Evolutionary conservation across 2,888 invertebrate species (phyloP).

Genomic region (Eilema griseolum): DNA sequence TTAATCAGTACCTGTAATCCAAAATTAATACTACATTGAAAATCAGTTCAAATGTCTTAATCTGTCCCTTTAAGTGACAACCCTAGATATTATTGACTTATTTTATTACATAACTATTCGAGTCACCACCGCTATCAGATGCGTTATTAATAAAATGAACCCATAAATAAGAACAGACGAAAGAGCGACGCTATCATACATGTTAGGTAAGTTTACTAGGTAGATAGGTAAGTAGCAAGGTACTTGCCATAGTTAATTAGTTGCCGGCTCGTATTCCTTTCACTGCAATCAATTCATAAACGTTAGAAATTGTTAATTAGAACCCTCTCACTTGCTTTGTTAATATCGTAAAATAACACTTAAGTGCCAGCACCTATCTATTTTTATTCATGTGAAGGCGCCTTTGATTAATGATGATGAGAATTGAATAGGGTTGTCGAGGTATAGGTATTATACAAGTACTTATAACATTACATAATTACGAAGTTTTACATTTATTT

Average conservation of each 20-base stretch:
- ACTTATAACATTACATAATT: too few species aligned
- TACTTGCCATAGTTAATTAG: constrained; percentile 5
- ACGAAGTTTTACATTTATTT: too few species aligned
- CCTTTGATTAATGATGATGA: neutral
- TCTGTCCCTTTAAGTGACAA: neutral
- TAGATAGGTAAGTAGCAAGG: too few species aligned
- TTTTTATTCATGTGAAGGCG: neutral
- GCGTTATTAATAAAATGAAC: neutral
- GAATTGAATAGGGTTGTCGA: neutral
- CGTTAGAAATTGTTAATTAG: constrained; percentile 5
- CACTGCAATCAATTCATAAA: constrained; percentile 3
- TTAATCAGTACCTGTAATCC: too few species aligned
- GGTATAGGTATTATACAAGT: too few species aligned
- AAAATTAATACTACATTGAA: neutral
- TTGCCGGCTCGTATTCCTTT: constrained; percentile 10
- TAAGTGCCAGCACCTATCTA: neutral
- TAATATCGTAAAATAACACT: neutral
- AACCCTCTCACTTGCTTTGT: neutral
- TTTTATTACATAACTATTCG: too few species aligned
- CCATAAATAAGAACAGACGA: constrained; percentile 6
- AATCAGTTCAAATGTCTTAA: too few species aligned
- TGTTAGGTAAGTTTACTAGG: neutral
- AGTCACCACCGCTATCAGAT: too few species aligned
- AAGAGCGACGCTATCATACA: neutral
- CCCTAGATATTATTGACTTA: too few species aligned